Base-by-base conservation (phyloP, 1,140 invertebrate genomes). In the Zaprionus ornatus region DNA sequence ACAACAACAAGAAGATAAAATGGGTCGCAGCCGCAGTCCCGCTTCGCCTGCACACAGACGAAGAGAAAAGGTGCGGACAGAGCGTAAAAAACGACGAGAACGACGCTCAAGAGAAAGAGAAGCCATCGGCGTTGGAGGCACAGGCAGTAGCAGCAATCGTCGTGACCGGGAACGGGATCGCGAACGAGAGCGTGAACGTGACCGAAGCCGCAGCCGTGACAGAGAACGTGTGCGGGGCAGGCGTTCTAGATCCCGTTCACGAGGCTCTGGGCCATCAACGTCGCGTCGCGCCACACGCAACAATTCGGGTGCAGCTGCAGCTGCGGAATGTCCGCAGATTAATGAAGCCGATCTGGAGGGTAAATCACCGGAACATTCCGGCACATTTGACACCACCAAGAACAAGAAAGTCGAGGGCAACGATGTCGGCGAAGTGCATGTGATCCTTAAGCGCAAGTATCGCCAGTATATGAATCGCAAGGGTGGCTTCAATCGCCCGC, bases 401-500 rank as follows among this genome's bases (percentile, higher is more conserved):
- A 97, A 97, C 27, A 97, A 99, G 93, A 98, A 98, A 94, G 98
- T 99, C 0, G 95, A 97, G 12, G 98, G 97, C 1, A 99, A 99
- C 93, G 97, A 99, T 90, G 95, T 96, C 27, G 98, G 97, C 21
- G 96, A 96, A 25, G 98, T 99, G 71, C 98, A 99, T 93, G 97
- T 99, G 62, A 98, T 99, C 64, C 94, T 99, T 57, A 99, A 99
- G 94, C 94, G 99, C 87, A 98, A 99, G 93, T 99, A 99, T 93
- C 95, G 98, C 85, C 99, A 99, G 93, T 99, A 99, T 91, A 99
- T 99, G 99, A 99, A 99, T 93, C 95, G 99, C 67, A 98, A 99
- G 94, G 99, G 99, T 78, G 99, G 99, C 68, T 99, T 99, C 93
- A 99, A 99, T 93, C 95, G 99, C 91, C 99, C 99, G 40, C 94